Percentiles rank a stretch among this genome's conserved stretches.
phyloP scores from a whole-genome alignment of 2,888 invertebrate species.

The Eremobia ochroleuca region DNA sequence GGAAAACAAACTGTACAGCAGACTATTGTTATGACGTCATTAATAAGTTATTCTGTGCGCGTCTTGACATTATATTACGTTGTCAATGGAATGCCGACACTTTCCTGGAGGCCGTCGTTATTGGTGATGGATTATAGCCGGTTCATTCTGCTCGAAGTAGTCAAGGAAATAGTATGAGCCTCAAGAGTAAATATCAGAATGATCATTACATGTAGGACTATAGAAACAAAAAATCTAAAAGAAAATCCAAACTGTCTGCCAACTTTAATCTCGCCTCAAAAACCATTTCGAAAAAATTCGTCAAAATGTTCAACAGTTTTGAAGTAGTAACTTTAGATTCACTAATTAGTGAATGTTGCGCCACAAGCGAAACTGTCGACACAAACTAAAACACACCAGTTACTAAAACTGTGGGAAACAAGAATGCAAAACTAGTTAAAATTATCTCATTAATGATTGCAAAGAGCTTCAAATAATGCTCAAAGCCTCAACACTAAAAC shows the following conservation, averaged over 20 bases:
- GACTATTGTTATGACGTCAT: background rate
- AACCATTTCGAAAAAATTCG: background rate
- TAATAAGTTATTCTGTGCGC: constrained; percentile 2
- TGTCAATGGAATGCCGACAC: background rate
- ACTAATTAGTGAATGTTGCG: constrained; percentile 17
- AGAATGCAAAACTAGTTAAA: background rate
- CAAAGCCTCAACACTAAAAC: background rate
- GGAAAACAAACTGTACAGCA: background rate
- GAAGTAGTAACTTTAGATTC: background rate
- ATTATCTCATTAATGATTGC: background rate
- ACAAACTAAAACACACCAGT: background rate
- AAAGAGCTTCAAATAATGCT: background rate
- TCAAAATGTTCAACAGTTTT: constrained; percentile 6
- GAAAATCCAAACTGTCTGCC: background rate
- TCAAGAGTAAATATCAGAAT: background rate
- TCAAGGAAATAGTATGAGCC: background rate
- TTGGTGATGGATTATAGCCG: background rate
- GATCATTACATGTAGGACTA: background rate
- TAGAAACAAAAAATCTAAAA: background rate
- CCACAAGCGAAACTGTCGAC: background rate
- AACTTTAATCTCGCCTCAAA: background rate
- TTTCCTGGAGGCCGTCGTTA: background rate
- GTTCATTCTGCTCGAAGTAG: background rate
- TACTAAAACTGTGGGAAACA: background rate
- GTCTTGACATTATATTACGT: constrained; percentile 8